Evolutionary conservation across 2,888 invertebrate genomes (phyloP).

Genomic region (Eurytoma californica): DNA sequence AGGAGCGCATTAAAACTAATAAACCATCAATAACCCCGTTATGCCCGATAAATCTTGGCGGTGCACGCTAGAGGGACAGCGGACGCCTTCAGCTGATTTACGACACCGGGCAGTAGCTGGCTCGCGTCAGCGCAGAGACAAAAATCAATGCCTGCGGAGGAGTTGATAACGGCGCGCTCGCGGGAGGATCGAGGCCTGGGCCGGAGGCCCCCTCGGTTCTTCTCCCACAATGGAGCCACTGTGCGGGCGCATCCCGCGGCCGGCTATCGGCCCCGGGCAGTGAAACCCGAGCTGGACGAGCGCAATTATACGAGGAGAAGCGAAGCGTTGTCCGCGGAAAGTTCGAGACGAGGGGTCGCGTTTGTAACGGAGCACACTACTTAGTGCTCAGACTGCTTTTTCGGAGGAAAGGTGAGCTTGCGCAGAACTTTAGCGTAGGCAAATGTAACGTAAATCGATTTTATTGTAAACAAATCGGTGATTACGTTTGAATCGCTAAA

Average conservation of each 20-base stretch:
- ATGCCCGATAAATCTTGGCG: no score
- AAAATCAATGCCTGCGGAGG: no score
- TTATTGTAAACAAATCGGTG: no score
- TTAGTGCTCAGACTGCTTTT: background rate
- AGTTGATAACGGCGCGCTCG: no score
- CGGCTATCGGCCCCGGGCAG: background rate
- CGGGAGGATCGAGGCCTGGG: background rate
- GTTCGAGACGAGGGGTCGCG: background rate
- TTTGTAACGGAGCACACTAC: background rate
- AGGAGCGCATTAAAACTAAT: no score
- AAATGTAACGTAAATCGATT: no score
- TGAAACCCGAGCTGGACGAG: background rate
- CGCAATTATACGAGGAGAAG: background rate
- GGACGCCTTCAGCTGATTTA: no score
- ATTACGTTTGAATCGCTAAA: no score
- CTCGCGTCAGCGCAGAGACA: no score
- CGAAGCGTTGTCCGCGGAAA: constrained; percentile 1
- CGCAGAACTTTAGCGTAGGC: background rate
- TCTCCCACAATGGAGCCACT: constrained; percentile 31
- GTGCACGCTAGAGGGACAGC: no score
- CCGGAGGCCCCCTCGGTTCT: background rate
- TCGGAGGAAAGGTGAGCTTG: background rate
- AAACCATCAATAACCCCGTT: no score
- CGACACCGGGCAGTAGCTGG: no score
- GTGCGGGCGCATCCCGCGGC: background rate